Evolutionary conservation across 2,888 invertebrate genomes (phyloP).

Genomic region (Trissolcus japonicus): DNA sequence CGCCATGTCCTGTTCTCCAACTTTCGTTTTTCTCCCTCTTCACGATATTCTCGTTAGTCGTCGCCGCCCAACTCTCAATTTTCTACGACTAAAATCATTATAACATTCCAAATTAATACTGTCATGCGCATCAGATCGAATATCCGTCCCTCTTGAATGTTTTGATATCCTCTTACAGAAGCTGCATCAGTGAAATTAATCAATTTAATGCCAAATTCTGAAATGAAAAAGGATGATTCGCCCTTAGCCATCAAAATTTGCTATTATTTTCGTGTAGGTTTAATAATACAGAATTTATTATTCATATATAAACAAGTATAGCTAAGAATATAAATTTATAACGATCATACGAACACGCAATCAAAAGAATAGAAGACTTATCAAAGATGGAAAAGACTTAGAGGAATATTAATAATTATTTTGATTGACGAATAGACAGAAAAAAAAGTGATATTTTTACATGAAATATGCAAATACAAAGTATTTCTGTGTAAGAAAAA

Average conservation of each 20-base stretch:
- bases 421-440: too few species aligned
- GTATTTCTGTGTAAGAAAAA: too few species aligned
- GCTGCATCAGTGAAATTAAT: conserved; percentile 61
- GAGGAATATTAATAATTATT: too few species aligned
- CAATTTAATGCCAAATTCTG: conserved; percentile 60
- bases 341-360: too few species aligned
- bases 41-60: conserved; percentile 66
- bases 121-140: conserved; percentile 61
- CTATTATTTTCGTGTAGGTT: too few species aligned
- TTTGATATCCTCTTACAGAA: conserved; percentile 56
- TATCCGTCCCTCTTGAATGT: conserved; percentile 49
- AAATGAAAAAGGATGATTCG: conserved; percentile 20
- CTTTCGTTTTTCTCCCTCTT: conserved; percentile 66
- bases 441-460: too few species aligned
- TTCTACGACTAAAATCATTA: conserved; percentile 66
- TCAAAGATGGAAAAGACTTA: too few species aligned
- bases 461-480: too few species aligned
- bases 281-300: too few species aligned
- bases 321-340: too few species aligned
- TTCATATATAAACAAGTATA: too few species aligned
- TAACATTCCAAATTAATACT: conserved; percentile 69
- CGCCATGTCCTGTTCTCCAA: conserved; percentile 66
- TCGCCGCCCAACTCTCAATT: conserved; percentile 58
- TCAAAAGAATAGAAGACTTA: too few species aligned
- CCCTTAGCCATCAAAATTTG: not conserved